Evolutionary conservation across 1,140 invertebrate species (phyloP).

Genomic region (Calycopis cecrops): DNA sequence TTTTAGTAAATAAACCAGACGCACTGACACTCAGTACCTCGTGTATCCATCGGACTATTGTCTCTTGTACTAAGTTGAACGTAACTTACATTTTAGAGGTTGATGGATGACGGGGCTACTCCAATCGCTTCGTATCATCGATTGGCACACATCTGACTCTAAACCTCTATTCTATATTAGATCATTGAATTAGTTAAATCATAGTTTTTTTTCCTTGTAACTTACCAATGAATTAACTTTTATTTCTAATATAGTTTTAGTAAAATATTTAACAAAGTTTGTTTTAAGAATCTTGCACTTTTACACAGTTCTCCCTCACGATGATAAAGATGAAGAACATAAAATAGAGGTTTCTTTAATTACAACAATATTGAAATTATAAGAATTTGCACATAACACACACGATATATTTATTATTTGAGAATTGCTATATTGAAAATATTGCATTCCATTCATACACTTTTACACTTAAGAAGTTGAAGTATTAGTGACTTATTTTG

Average conservation of each 20-base stretch:
- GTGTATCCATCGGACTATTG: conserved; percentile 28
- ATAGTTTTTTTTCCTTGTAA: conserved; percentile 62
- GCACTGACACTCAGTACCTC: conserved; percentile 32
- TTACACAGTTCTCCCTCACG: too few relatives aligned
- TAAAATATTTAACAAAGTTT: conserved; percentile 40
- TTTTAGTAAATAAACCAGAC: conserved; percentile 26
- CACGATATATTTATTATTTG: too few relatives aligned
- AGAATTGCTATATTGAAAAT: too few relatives aligned
- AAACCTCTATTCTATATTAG: conserved; percentile 50
- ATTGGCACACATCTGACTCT: conserved; percentile 49
- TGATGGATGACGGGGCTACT: conserved; percentile 43
- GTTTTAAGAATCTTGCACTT: conserved; percentile 13
- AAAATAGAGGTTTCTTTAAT: neutral
- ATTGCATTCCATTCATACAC: too few relatives aligned
- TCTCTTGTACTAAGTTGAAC: neutral
- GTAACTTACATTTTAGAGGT: conserved; percentile 4
- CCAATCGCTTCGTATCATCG: conserved; percentile 50
- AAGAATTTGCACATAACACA: too few relatives aligned
- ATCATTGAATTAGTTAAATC: conserved; percentile 53
- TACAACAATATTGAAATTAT: too few relatives aligned
- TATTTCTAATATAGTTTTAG: conserved; percentile 45
- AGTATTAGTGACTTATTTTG: neutral
- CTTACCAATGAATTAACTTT: conserved; percentile 66
- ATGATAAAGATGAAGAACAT: too few relatives aligned
- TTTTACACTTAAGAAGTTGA: too few relatives aligned